Base-by-base conservation (phyloP, 1,140 invertebrate species). In the Eupeodes corollae region DNA sequence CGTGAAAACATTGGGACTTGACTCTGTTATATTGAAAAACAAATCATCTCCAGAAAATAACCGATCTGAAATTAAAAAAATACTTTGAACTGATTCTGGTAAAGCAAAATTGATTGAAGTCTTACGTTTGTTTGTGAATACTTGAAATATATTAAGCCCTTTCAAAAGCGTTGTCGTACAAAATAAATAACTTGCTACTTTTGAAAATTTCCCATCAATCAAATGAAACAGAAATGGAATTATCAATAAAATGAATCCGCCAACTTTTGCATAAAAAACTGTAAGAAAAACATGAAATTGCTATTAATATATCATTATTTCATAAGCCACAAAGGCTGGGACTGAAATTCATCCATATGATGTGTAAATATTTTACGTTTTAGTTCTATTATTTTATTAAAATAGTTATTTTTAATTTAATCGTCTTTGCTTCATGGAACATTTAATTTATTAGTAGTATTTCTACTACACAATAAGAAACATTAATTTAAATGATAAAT, bases 241-340 rank as follows among this genome's bases (percentile, higher is more conserved):
- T 26, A 66, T 43, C 6, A 64, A 43, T 30, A 64, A 34, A 1
- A 63, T 48, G 19, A 61, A 48, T 13, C 65, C 63, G 5, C 65
- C 63, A 41, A 61, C 53, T 54, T 64, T 67, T 1, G 65, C 65
- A 52, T 64, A 67, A 32, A 63, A 67, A 9, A 67, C 65, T 67
- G 44, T 0, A 51, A 44, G 35, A 42, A 47, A 45, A 43, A 21
- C 15, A 8, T 26, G 21, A 5, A 26, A 26, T n/a, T n/a, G n/a
- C n/a, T n/a, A n/a, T n/a, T n/a, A n/a, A n/a, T n/a, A n/a, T n/a
- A n/a, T n/a, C n/a, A n/a, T n/a, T n/a, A n/a, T n/a, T n/a, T n/a
- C n/a, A n/a, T n/a, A n/a, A n/a, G n/a, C n/a, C n/a, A n/a, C n/a
- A n/a, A n/a, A n/a, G n/a, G n/a, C n/a, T n/a, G n/a, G n/a, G n/a